Percentiles rank a stretch among this genome's conserved stretches.
Evolutionary conservation across 2,888 invertebrate species (phyloP).

Genomic region (Sesia apiformis): DNA sequence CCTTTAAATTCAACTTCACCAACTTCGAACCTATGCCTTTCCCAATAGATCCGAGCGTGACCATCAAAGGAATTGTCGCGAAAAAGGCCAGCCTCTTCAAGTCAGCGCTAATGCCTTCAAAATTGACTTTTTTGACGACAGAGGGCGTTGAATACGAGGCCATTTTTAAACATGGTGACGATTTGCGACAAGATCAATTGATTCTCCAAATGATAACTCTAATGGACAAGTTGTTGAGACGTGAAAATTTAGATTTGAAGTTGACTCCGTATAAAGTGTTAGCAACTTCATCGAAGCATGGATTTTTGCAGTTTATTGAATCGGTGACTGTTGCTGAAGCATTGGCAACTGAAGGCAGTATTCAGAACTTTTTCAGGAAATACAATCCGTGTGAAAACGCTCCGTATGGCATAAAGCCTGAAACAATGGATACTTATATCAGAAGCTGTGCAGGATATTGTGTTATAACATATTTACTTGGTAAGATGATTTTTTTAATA

Average conservation of each 20-base stretch:
- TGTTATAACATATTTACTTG: constrained; percentile 96
- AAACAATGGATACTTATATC: constrained; percentile 98
- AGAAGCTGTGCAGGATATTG: constrained; percentile 98
- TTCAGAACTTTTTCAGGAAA: constrained; percentile 94
- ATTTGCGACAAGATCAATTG: constrained; percentile 96
- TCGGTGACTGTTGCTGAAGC: constrained; percentile 95
- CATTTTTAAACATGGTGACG: constrained; percentile 98
- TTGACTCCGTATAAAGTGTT: constrained; percentile 95
- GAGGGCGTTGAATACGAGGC: constrained; percentile 91
- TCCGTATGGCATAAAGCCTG: constrained; percentile 92
- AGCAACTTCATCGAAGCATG: constrained; percentile 96
- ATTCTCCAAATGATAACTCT: constrained; percentile 98
- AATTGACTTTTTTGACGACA: constrained; percentile 88
- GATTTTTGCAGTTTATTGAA: constrained; percentile 96
- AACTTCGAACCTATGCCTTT: constrained; percentile 95
- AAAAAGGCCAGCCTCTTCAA: constrained; percentile 95
- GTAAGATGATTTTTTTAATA: constrained; percentile 30
- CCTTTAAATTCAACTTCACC: constrained; percentile 89
- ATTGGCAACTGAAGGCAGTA: constrained; percentile 87
- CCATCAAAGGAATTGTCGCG: constrained; percentile 90
- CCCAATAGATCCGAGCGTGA: constrained; percentile 93
- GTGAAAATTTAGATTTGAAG: constrained; percentile 97
- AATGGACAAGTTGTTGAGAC: constrained; percentile 95
- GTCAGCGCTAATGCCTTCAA: constrained; percentile 96
- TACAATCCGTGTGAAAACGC: constrained; percentile 91